A percentile compares a stretch with the other conserved stretches of the same genome.
phyloP scores from a whole-genome alignment of 2,113 vertebrate genomes.

The Barbus barbus region DNA sequence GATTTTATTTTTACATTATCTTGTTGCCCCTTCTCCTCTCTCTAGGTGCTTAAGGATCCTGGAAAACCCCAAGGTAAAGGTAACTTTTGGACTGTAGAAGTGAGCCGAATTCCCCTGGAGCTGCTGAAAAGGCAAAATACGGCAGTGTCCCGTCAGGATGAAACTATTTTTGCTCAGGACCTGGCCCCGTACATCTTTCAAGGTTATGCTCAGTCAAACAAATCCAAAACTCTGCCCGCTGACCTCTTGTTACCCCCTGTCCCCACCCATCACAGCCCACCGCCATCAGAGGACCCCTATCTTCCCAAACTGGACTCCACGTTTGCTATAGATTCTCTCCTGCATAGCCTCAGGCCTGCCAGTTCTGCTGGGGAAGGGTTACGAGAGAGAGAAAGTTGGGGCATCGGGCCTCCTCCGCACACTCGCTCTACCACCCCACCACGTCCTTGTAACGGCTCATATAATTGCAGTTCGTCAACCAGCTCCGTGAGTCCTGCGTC shows the following conservation, averaged over 20 bases:
- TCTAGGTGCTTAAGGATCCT: constrained; percentile 87
- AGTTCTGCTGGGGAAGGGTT: constrained; percentile 58
- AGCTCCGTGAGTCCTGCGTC: constrained; percentile 75
- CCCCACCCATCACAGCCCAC: constrained; percentile 56
- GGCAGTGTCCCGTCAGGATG: constrained; percentile 82
- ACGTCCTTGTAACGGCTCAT: constrained; percentile 57
- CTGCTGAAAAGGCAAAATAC: constrained; percentile 90
- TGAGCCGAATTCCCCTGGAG: constrained; percentile 82
- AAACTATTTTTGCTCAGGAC: constrained; percentile 81
- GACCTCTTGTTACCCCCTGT: constrained; percentile 32
- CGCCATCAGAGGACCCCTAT: constrained; percentile 66
- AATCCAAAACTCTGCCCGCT: constrained; percentile 49
- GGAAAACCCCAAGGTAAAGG: constrained; percentile 87
- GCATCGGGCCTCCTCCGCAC: constrained; percentile 34
- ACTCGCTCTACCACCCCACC: constrained; percentile 50
- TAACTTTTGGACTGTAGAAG: constrained; percentile 88
- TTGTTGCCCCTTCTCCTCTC: not conserved
- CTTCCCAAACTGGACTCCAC: constrained; percentile 74
- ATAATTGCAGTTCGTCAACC: constrained; percentile 67
- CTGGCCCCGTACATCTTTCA: constrained; percentile 85
- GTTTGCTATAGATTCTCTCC: constrained; percentile 84
- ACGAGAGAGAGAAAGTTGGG: constrained; percentile 60
- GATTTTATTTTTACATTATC: not conserved
- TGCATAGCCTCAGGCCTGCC: constrained; percentile 72
- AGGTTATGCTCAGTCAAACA: constrained; percentile 58